These are phyloP conservation scores for Ammodytes marinus DNA, from an alignment of 2,113 vertebrate species.

Conservation along the genomic window DNA sequence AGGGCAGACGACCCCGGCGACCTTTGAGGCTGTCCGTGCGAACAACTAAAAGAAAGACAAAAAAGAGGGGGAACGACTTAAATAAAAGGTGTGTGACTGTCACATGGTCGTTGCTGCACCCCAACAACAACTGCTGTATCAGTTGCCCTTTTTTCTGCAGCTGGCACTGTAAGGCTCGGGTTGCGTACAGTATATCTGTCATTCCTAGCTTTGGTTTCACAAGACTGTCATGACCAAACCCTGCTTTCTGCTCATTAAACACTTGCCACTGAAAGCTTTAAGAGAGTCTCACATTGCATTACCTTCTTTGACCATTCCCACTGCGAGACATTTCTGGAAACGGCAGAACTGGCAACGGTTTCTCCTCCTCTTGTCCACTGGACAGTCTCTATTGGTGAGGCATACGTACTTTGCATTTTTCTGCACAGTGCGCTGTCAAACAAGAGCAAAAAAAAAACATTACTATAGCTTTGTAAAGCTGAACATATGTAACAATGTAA, in stretches of 20 bases:
- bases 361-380: conserved; percentile 94
- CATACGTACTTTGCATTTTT: conserved; percentile 99
- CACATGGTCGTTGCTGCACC: conserved; percentile 6
- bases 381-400: conserved; percentile 95
- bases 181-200: conserved; percentile 56
- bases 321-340: conserved; percentile 96
- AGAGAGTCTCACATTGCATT: conserved; percentile 48
- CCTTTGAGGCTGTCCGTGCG: conserved; percentile 96
- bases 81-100: conserved; percentile 21
- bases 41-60: conserved; percentile 85
- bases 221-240: conserved; percentile 54
- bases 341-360: conserved; percentile 98
- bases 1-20: conserved; percentile 92
- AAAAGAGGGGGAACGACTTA: neutral
- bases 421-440: conserved; percentile 92
- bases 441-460: conserved; percentile 19
- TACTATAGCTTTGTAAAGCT: neutral
- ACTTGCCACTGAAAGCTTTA: conserved; percentile 33
- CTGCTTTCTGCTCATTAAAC: neutral
- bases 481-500: neutral
- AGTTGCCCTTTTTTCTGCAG: conserved; percentile 61
- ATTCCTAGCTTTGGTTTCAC: conserved; percentile 55
- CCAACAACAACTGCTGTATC: conserved; percentile 51
- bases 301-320: conserved; percentile 99
- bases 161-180: conserved; percentile 51